Conservation (phyloP, 1,140 invertebrate species). For the Liolophura sinensis region DNA sequence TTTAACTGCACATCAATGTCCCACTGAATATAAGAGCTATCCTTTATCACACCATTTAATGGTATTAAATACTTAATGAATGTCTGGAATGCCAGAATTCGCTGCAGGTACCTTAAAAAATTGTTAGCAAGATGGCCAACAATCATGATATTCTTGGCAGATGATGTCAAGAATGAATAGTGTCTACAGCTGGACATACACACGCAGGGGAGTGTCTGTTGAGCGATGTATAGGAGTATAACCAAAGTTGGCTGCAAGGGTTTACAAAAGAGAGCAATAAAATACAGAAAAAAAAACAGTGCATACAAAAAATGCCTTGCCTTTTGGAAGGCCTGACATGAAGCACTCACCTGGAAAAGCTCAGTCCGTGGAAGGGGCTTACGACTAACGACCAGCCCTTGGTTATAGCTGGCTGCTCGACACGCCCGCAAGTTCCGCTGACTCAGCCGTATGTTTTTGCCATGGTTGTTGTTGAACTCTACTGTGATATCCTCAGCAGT, state of each 20-base stretch:
- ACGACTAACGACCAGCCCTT: conserved; percentile 71
- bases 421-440: conserved; percentile 66
- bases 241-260: not conserved
- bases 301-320: no score
- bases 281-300: not conserved
- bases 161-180: no score
- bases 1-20: no score
- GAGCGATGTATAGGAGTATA: not conserved
- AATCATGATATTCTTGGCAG: no score
- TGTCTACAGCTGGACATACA: no score
- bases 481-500: conserved; percentile 24
- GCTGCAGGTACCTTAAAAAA: no score
- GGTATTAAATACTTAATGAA: no score
- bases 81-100: no score
- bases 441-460: conserved; percentile 73
- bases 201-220: no score
- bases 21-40: no score
- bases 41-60: no score
- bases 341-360: conserved; percentile 63
- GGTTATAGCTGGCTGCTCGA: conserved; percentile 75
- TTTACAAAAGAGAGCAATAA: not conserved
- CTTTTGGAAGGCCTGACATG: not conserved
- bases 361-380: conserved; percentile 66
- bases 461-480: conserved; percentile 64
- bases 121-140: no score